A percentile compares a stretch with the other conserved stretches of the same genome.
phyloP scores from a whole-genome alignment of 2,113 vertebrate species.

The Rhombomys opimus region DNA sequence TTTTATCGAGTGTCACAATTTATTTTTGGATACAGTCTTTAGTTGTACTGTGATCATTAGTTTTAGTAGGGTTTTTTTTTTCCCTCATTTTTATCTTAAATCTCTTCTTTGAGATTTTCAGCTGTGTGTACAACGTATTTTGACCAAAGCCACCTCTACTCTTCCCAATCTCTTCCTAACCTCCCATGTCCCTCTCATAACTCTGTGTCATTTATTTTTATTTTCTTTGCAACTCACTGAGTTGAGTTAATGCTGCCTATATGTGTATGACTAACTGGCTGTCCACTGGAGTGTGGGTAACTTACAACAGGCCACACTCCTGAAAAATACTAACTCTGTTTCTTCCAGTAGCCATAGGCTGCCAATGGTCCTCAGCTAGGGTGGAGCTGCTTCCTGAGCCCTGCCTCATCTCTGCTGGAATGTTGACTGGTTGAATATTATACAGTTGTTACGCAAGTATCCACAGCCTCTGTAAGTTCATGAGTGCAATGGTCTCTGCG shows the following conservation, averaged over 20 bases:
- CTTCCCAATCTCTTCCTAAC: background rate
- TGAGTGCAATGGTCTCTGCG: background rate
- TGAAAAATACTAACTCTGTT: background rate
- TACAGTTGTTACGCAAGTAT: too few species aligned
- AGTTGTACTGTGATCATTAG: background rate
- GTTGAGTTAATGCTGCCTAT: too few species aligned
- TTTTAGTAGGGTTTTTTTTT: background rate
- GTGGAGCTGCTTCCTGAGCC: background rate
- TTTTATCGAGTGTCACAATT: background rate
- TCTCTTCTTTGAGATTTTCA: background rate
- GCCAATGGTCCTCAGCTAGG: background rate
- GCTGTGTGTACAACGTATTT: too few species aligned
- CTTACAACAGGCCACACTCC: background rate
- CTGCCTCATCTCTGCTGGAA: background rate
- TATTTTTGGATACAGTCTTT: slow-evolving; percentile 17
- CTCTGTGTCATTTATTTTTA: background rate
- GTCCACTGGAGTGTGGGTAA: too few species aligned
- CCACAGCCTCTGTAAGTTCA: background rate
- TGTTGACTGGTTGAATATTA: background rate
- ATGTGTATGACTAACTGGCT: background rate
- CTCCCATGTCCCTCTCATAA: background rate
- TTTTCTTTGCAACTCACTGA: background rate
- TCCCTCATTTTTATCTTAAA: background rate
- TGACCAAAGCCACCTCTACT: background rate
- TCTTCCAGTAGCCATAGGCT: background rate